Conservation (phyloP, 2,888 invertebrate species). For the Colletes collaris region DNA sequence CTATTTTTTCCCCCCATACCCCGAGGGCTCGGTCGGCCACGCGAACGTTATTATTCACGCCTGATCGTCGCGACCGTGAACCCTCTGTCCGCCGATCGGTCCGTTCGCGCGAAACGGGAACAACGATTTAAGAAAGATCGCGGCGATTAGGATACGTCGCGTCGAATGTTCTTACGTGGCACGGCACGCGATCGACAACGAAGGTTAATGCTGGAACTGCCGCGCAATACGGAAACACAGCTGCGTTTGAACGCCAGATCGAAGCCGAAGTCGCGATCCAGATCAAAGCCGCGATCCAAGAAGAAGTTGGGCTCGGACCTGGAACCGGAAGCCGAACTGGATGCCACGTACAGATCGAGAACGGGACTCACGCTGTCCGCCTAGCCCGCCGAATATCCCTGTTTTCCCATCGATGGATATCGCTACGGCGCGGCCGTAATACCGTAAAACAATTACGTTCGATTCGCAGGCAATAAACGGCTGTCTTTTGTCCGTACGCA, state of each 20-base stretch:
- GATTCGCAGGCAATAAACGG: constrained; percentile 1
- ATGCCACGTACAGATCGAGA: not conserved
- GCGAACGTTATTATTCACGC: no score
- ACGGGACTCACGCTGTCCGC: not conserved
- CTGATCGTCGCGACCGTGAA: no score
- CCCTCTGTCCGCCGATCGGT: no score
- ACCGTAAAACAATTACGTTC: no score
- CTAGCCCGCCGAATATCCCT: not conserved
- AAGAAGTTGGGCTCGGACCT: not conserved
- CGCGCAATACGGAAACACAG: not conserved
- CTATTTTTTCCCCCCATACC: no score
- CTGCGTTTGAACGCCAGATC: not conserved
- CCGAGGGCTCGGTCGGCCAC: no score
- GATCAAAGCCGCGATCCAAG: not conserved
- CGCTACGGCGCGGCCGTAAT: no score
- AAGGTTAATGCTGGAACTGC: constrained; percentile 1
- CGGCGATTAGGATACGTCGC: not conserved
- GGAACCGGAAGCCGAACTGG: constrained; percentile 5
- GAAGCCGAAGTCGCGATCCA: not conserved
- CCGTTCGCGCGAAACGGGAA: no score
- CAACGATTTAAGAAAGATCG: not conserved
- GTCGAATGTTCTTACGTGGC: constrained; percentile 18
- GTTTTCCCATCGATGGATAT: no score
- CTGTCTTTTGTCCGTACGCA: not conserved
- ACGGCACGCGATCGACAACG: constrained; percentile 4